Base-by-base conservation (phyloP, 2,113 vertebrate species). In the Ivindomyrus marchei region DNA sequence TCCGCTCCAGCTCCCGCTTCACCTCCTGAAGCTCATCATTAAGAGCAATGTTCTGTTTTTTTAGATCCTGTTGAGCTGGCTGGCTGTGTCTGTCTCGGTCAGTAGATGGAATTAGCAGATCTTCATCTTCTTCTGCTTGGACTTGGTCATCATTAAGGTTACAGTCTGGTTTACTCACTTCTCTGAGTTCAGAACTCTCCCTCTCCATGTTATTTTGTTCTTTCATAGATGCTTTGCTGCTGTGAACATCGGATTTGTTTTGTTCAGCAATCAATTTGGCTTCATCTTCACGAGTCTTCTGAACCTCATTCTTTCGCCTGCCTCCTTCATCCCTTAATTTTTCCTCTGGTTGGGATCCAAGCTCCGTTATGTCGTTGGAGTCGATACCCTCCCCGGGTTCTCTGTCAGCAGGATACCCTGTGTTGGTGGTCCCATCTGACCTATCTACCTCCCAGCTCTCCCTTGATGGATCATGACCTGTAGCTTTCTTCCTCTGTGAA, bases 381-480 rank as follows among this genome's bases (percentile, higher is more conserved):
- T 97, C 96, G 0, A 96, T 96, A 87, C 96, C 96, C 90, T 97
- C 96, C 8, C 94, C 96, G 1, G 96, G 96, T 86, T 96, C 96
- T 93, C 96, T 94, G 88, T 94, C 94, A 17, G 91, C 58, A n/a
- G 94, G 94, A 90, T 93, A 95, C 17, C 91, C 92, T 21, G 88
- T 50, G 15, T 21, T 42, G 90, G 17, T 11, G 87, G 83, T 21
- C 91, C 92, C 2, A 9, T 52, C 84, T 47, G 42, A 88, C 52
- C 74, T 90, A 74, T 92, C 83, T 21, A 92, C 85, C 47, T 31
- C 39, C 17, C 47, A 17, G 19, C 27, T 90, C 53, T 92, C 91
- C 50, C 90, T 91, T 13, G 83, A 90, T 88, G 88, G 90, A 24
- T 92, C 92, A 0, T 62, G 36, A 89, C 88, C 90, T 47, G 45